A percentile compares a stretch with the other conserved stretches of the same genome.
Conservation (phyloP, 2,113 vertebrate genomes). For the Oxyruncus cristatus region DNA sequence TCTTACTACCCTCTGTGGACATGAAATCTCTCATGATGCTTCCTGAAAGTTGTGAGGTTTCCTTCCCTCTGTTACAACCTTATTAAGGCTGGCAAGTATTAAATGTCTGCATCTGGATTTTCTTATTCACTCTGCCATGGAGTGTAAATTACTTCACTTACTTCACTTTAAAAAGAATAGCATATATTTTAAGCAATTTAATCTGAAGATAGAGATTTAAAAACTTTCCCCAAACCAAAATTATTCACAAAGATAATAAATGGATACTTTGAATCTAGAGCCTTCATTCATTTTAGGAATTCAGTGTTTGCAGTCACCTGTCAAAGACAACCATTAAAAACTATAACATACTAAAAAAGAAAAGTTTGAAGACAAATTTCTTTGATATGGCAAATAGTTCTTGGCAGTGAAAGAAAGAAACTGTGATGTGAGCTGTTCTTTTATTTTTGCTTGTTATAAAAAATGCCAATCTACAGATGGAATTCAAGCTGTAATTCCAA, state of each 20-base stretch:
- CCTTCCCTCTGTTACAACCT: neutral
- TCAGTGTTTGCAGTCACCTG: neutral
- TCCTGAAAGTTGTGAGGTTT: neutral
- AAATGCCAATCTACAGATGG: constrained; percentile 55
- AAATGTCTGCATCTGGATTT: neutral
- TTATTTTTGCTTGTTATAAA: constrained; percentile 58
- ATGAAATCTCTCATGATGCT: neutral
- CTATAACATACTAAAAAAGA: neutral
- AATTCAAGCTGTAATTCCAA: constrained; percentile 67
- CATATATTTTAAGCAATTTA: neutral
- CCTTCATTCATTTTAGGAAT: neutral
- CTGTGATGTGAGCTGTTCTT: constrained; percentile 43
- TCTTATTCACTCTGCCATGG: neutral
- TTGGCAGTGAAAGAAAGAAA: constrained; percentile 45
- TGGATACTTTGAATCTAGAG: neutral
- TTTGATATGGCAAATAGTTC: constrained; percentile 32
- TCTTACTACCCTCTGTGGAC: neutral
- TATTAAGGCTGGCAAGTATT: neutral
- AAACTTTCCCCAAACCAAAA: neutral
- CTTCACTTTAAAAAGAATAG: neutral
- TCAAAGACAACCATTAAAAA: neutral
- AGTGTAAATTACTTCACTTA: neutral
- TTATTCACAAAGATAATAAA: neutral
- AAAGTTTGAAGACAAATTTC: constrained; percentile 17
- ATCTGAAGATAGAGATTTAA: neutral